Evolutionary conservation across 2,888 invertebrate species (phyloP).

Genomic region (Acanthosepion pharaonis): DNA sequence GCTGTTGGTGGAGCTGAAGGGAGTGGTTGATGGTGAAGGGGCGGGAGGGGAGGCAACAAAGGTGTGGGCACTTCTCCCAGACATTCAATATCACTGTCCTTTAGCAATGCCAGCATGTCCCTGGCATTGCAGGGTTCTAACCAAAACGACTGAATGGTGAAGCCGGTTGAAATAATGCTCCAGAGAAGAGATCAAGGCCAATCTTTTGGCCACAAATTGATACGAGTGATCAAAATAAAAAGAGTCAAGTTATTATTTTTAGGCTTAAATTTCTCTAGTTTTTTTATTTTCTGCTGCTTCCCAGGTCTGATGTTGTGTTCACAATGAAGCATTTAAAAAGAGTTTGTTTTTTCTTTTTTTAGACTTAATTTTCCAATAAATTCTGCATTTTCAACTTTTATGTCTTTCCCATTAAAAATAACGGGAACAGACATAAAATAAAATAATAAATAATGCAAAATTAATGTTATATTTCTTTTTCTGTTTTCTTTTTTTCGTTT

Average conservation of each 20-base stretch:
- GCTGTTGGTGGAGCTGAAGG: neutral
- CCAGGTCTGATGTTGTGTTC: neutral
- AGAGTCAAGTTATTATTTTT: neutral
- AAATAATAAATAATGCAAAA: neutral
- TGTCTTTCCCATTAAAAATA: conserved; percentile 14
- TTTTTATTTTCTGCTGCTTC: neutral
- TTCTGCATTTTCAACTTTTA: neutral
- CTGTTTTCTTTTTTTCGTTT: neutral
- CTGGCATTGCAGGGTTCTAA: conserved; percentile 41
- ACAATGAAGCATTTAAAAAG: neutral
- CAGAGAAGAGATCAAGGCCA: conserved; percentile 22
- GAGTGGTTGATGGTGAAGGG: neutral
- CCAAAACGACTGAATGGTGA: conserved; percentile 23
- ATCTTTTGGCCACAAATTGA: neutral
- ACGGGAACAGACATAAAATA: neutral
- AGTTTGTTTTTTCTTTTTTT: neutral
- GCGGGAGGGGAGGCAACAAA: neutral
- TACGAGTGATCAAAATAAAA: neutral
- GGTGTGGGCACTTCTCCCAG: neutral
- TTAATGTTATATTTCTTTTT: neutral
- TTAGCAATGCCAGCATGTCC: conserved; percentile 42
- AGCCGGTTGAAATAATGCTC: neutral
- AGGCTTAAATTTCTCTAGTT: neutral
- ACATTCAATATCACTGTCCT: conserved; percentile 40
- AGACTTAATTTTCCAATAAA: neutral